Base-by-base conservation (phyloP, 2,797 vertebrate species). In the Myotis planiceps region DNA sequence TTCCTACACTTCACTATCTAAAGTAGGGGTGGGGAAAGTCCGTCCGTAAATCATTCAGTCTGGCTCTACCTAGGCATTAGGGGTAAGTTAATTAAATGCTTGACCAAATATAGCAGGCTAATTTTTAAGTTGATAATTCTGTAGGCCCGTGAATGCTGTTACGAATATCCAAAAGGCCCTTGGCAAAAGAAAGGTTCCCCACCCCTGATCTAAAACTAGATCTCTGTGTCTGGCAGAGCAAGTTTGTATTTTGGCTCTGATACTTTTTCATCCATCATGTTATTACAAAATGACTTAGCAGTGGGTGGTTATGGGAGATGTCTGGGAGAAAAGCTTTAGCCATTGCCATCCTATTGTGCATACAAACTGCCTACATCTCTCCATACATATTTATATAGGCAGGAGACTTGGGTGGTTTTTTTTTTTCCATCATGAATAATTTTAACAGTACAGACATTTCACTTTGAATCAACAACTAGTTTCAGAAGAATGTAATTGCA, bases 331-430 rank as follows among this genome's bases (percentile, higher is more conserved):
- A 96, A 96, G 49, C 75, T 97, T 86, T 89, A 68, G 92, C 97
- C 93, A 95, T 97, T 96, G 96, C 69, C 37, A 86, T 95, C 53
- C 53, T 96, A 95, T 97, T 96, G 97, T 97, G 94, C 89, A 96
- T 97, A 97, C 92, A 98, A 97, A 97, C 69, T 98, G 53, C 79
- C 96, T 97, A 34, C 89, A 95, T 84, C 7, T 12, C 21, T 90
- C 71, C 81, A 97, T 97, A 96, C 95, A 96, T 98, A 98, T 98
- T 98, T 98, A 98, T 98, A 86, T 79, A 96, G 89, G 29, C 92
- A 95, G 88, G 27, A 97, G 94, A 39, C 15, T 97, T 91, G 94
- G 86, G 29, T 81, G 80, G 85, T 97, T 55, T 53, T 9, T 97
- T 98, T 98, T 90, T 96, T 94, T 93, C 2, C 60, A 95, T 97